Evolutionary conservation across 2,888 invertebrate species (phyloP), one percentile per base, ranked within the genome.

Genomic region (Subacronicta megacephala): DNA sequence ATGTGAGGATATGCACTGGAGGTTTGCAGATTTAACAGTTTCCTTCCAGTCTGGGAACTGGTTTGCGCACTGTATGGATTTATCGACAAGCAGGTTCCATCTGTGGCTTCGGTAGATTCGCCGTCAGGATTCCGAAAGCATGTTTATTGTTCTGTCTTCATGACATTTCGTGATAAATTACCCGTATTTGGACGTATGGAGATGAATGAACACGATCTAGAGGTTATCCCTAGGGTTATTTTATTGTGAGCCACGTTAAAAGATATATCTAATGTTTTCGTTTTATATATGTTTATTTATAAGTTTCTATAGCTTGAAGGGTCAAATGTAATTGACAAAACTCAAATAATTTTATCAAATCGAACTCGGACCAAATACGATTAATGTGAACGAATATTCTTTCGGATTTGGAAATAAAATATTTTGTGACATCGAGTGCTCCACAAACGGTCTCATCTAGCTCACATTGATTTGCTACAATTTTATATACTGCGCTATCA

Each of bases 171-270:
- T 57, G 67, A 69, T 72, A 66, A 70, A 70, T 66, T 66, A 66
- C 66, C 66, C 66, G 71, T 66, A 63, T 63, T 63, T 66, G 71
- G 66, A 66, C 64, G 51, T 70, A 66, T 66, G 65, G 66, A 66
- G 66, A 66, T 66, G 70, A 70, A 66, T 70, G 71, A 63, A 40
- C 41, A 66, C 57, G 57, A 70, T 63, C 51, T 57, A 41, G 43
- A 47, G 65, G 70, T 66, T 66, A 70, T 57, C 47, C 47, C 18
- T 18, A 41, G 57, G 71, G 64, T 63, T 68, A 55, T 55, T 15
- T 55, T 49, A 62, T 41, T 70, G 70, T 51, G 26, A 63, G 51
- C 37, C 20, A 45, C 35, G 62, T 41, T 63, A 69, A 57, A 70
- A 57, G 69, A 41, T 29, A 29, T 15, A 68, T 41, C 33, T 15